Percentiles rank a stretch among this genome's conserved stretches.
Conservation (phyloP, 2,888 invertebrate species). For the Barypeithes pellucidus region DNA sequence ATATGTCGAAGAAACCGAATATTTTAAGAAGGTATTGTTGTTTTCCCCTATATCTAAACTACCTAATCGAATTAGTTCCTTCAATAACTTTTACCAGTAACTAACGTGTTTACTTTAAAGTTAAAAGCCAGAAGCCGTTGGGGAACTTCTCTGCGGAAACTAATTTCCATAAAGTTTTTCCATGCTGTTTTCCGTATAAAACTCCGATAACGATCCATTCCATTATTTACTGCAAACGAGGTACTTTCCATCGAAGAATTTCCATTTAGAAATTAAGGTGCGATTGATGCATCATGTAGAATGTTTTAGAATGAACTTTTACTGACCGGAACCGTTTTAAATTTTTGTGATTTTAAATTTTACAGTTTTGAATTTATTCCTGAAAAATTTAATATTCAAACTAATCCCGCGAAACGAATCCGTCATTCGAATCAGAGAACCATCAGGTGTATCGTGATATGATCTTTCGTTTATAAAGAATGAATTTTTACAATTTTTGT, state of each 20-base stretch:
- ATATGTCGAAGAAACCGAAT: too few species aligned
- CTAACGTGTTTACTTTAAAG: conserved; percentile 23
- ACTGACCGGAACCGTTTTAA: not conserved
- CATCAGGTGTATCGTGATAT: too few species aligned
- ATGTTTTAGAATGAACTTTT: not conserved
- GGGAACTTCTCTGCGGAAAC: conserved; percentile 10
- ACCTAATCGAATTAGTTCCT: conserved; percentile 6
- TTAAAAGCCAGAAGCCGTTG: conserved; percentile 6
- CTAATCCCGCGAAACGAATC: too few species aligned
- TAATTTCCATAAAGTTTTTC: conserved; percentile 24
- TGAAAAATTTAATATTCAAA: too few species aligned
- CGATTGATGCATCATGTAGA: conserved; percentile 3
- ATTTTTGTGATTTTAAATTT: not conserved
- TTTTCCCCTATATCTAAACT: not conserved
- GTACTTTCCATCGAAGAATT: conserved; percentile 9
- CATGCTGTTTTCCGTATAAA: conserved; percentile 16
- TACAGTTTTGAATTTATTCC: too few species aligned
- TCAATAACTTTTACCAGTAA: not conserved
- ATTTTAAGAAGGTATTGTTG: too few species aligned
- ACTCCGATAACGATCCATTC: conserved; percentile 17
- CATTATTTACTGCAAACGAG: conserved; percentile 6
- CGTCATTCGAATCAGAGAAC: too few species aligned
- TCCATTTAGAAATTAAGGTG: conserved; percentile 16
- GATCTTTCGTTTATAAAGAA: too few species aligned
- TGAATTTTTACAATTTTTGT: too few species aligned